Base-by-base conservation (phyloP, 2,113 vertebrate species). In the Grus americana region DNA sequence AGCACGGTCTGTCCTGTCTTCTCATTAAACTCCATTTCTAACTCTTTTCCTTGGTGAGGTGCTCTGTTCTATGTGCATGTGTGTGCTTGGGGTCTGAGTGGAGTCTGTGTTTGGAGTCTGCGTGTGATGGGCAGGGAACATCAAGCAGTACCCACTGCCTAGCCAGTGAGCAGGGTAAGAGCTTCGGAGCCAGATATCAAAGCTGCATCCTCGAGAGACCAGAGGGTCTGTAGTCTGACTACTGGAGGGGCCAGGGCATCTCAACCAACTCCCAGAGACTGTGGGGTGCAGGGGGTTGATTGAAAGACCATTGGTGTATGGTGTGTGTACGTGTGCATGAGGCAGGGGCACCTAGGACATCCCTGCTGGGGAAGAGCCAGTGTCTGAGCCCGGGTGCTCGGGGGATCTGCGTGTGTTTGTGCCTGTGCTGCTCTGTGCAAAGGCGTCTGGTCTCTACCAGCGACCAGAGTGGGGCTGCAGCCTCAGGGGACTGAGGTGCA, bases 361-460 rank as follows among this genome's bases (percentile, higher is more conserved):
- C 34, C 10, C 46, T 72, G 8, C 24, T 52, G 34, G 22, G 15
- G 15, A 44, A 59, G 27, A 2, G 1, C 30, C 42, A 11, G 13
- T 4, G 27, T 38, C 29, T n/a, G n/a, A 85, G n/a, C 10, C 32
- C 59, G 32, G 38, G 3, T 34, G 27, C n/a, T 54, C 6, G 1
- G 21, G 11, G 6, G 2, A 57, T 47, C 19, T 1, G 0, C 2
- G 3, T 42, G 44, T 46, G 23, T 29, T 15, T 52, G n/a, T 65
- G 46, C 12, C 46, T n/a, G 6, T 78, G n/a, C 27, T 72, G 44
- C 16, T 80, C 16, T 62, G n/a, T 49, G 47, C 23, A 62, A 63
- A 79, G 21, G 11, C 2, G 6, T 44, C 36, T 47, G 36, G 18
- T 42, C 50, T 55, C 65, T 42, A 38, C 1, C n/a, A 46, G 44